Evolutionary conservation across 2,797 vertebrate genomes (phyloP), one percentile per base, ranked within the genome.

Genomic region (Trachops cirrhosus): DNA sequence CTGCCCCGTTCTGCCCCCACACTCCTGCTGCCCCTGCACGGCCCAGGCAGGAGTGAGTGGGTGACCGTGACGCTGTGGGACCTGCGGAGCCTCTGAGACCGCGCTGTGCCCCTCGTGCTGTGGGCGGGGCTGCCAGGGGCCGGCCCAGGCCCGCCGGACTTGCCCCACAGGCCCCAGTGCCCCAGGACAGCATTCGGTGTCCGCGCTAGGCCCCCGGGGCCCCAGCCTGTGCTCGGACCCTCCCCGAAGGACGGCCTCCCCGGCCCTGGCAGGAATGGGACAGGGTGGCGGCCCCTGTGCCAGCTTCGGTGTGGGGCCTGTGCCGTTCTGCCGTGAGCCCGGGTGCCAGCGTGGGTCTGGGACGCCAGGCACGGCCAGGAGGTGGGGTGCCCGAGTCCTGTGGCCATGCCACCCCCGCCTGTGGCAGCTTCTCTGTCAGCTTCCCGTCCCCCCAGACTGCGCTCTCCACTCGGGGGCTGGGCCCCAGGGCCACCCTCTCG

Each of bases 21-120:
- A 6, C 15, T 18, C 34, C 37, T 16, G 4, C 12, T 3, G 54
- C 54, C 46, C 21, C 7, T 0, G 4, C 18, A 3, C 24, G 0
- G 41, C 24, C 0, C 3, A 39, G 73, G 46, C 46, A 7, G 16
- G 11, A 1, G 57, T 9, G 48, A n/a, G 32, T 1, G 4, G 24
- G 26, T 9, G 26, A n/a, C 12, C 2, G 19, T 6, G 54, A 16
- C 5, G 9, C 29, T 5, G 3, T 6, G 37, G 4, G 37, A 19
- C 52, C 62, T 59, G 10, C 3, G 16, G 34, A 24, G 8, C n/a
- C 84, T 41, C 78, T 57, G 19, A 52, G 48, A 19, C 80, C 46
- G 9, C 6, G 2, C 46, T 12, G 9, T 16, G 1, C 1, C 8
- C 2, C 22, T 26, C 26, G 5, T 1, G 0, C 5, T 1, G 0